Base-by-base conservation (phyloP, 2,113 vertebrate species). In the Kryptolebias marmoratus region DNA sequence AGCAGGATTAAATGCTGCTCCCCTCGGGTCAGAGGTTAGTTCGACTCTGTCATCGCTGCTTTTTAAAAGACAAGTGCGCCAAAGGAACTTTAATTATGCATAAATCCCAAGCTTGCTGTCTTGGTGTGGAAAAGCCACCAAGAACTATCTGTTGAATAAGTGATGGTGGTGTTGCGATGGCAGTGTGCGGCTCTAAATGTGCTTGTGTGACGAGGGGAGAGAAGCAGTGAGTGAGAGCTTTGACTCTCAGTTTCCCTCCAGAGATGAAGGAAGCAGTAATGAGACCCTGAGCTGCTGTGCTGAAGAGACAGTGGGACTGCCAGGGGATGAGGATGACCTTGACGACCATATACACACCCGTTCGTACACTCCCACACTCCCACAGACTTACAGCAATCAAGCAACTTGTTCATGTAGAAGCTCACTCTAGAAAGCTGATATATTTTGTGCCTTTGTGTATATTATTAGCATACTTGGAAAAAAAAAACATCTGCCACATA, bases 201-300 rank as follows among this genome's bases (percentile, higher is more conserved):
- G 63, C 13, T 39, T 71, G 52, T 28, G 10, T 4, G 50, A 11
- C 48, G n/a, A 3, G 44, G 7, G 45, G 48, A 60, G 18, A 1
- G 55, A 68, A 50, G 31, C 59, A 73, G 68, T 50, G 84, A 81
- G 49, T 55, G 58, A 78, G 58, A 77, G 74, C 64, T 73, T 27
- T 66, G 73, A 81, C 77, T 68, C 59, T 82, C 48, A 59, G 64
- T 74, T 18, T 80, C 75, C 70, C 80, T 67, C 50, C 57, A 74
- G 80, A 87, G 77, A 82, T 80, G 50, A 79, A 85, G 68, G 56
- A 58, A 76, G 75, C 61, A 4, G 60, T 91, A 89, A 90, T 57
- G 85, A 90, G 75, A 75, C 77, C 85, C 87, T 54, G 72, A 77
- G 81, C 73, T 77, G 71, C 88, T 64, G 67, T 5, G 54, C 50